phyloP scores from a whole-genome alignment of 2,888 invertebrate species.

The Cephus rjabovi region DNA sequence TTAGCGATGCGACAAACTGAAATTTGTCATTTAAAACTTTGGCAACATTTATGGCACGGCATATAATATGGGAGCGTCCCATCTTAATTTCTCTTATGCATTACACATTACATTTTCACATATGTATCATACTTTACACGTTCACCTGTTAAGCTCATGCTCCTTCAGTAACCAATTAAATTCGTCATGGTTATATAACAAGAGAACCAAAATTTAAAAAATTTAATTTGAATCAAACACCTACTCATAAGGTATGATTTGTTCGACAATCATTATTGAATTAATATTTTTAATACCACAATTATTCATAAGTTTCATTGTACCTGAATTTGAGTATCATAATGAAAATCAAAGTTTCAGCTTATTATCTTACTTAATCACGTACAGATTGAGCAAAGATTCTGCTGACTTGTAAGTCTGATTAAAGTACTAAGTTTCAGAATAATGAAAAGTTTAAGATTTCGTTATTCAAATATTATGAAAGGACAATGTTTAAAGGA shows the following conservation, averaged over 20 bases:
- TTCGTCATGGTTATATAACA: not conserved
- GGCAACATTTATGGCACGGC: slow-evolving; percentile 49
- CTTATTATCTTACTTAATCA: not conserved
- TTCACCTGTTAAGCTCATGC: not conserved
- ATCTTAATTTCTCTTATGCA: slow-evolving; percentile 1
- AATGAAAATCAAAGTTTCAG: not conserved
- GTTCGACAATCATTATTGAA: not conserved
- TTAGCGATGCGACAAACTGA: slow-evolving; percentile 15
- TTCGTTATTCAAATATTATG: not conserved
- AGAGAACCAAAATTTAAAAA: not conserved
- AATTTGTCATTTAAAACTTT: slow-evolving; percentile 28
- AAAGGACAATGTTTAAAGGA: not conserved
- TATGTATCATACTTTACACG: not conserved
- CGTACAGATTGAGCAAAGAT: not conserved
- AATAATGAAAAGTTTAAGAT: not conserved
- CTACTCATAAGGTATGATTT: not conserved
- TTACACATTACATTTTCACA: not conserved
- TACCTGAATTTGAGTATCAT: not conserved
- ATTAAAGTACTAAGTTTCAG: not conserved
- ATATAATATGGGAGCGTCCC: slow-evolving; percentile 45
- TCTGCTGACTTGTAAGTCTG: not conserved
- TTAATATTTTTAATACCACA: not conserved
- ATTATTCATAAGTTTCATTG: not conserved
- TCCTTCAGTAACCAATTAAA: not conserved
- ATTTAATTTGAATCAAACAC: not conserved